phyloP scores from a whole-genome alignment of 2,888 invertebrate genomes.

The Aporophyla nigra region DNA sequence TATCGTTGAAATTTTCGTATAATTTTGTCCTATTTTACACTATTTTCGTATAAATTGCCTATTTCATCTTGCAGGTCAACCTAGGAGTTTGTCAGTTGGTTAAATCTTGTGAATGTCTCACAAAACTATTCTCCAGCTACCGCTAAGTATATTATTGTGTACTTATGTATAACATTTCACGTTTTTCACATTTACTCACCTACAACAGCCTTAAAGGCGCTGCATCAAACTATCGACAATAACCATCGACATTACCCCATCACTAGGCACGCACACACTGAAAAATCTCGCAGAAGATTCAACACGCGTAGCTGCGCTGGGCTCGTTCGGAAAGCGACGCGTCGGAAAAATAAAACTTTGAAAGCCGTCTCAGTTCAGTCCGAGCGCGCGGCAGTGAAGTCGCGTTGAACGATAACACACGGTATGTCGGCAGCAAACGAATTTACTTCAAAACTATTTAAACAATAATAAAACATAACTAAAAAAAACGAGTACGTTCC shows the following conservation, averaged over 20 bases:
- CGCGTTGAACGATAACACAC: conserved; percentile 76
- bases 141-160: neutral
- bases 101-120: no score
- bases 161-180: neutral
- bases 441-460: conserved; percentile 64
- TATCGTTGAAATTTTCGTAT: no score
- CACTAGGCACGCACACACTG: conserved; percentile 68
- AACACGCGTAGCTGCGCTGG: conserved; percentile 61
- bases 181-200: no score
- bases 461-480: conserved; percentile 21
- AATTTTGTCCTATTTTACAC: no score
- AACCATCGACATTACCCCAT: conserved; percentile 52
- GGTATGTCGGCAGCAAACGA: conserved; percentile 80
- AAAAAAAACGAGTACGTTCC: conserved; percentile 52
- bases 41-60: no score
- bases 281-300: conserved; percentile 65
- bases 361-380: conserved; percentile 79
- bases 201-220: neutral
- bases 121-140: no score
- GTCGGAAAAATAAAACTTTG: conserved; percentile 81
- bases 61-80: no score
- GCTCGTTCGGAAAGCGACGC: conserved; percentile 78
- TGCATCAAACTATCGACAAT: neutral
- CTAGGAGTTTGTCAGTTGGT: no score
- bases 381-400: conserved; percentile 77